Conservation (phyloP, 2,113 vertebrate species). For the Prietella phreatophila region DNA sequence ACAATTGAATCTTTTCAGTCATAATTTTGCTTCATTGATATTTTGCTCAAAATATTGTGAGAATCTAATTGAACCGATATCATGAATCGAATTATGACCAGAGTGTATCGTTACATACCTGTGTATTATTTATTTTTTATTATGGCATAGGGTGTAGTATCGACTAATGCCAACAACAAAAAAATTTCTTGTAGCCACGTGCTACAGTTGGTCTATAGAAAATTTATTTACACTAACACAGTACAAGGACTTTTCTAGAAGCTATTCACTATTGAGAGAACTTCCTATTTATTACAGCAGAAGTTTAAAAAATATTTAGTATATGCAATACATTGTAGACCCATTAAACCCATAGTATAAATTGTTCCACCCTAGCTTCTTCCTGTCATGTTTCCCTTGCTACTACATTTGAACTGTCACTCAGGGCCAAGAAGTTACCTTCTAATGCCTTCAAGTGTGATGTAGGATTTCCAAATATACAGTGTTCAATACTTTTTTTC, state of each 20-base stretch:
- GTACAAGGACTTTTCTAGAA: neutral
- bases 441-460: neutral
- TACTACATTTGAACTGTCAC: neutral
- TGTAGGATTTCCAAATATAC: neutral
- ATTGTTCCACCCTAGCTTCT: neutral
- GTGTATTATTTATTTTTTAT: neutral
- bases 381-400: neutral
- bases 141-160: neutral
- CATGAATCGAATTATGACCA: neutral
- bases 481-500: too few species aligned
- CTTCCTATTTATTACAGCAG: neutral
- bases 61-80: neutral
- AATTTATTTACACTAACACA: neutral
- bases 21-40: neutral
- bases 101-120: neutral
- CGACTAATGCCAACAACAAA: neutral
- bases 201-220: neutral
- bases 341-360: neutral
- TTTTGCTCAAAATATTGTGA: neutral
- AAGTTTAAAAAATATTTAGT: neutral
- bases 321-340: neutral
- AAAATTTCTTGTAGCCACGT: neutral
- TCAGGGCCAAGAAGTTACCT: neutral
- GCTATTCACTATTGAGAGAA: neutral
- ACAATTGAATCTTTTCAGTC: neutral